Evolutionary conservation across 2,113 vertebrate species (phyloP).

Genomic region (Leuciscus idus): DNA sequence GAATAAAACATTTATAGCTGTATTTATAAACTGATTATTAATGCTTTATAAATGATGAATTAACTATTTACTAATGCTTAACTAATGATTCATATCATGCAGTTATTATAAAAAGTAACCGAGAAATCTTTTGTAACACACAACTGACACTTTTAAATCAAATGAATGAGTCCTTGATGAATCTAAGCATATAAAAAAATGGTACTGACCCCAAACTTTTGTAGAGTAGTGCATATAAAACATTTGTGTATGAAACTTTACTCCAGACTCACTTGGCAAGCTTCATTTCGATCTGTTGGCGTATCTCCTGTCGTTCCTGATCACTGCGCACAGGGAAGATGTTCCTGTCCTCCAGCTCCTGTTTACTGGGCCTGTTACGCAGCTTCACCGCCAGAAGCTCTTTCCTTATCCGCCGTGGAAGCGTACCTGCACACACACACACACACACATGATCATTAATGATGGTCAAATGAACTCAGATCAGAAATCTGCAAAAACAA

Average conservation of each 20-base stretch:
- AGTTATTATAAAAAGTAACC: no score
- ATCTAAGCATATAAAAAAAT: neutral
- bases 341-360: constrained; percentile 95
- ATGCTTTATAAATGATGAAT: no score
- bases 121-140: no score
- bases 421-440: constrained; percentile 79
- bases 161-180: neutral
- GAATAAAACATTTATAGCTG: no score
- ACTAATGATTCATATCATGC: no score
- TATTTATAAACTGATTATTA: no score
- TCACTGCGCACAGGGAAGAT: constrained; percentile 94
- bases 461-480: neutral
- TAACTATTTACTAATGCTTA: no score
- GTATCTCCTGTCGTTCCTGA: constrained; percentile 92
- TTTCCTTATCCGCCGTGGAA: constrained; percentile 92
- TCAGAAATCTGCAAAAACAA: neutral
- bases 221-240: neutral
- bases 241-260: neutral
- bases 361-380: constrained; percentile 91
- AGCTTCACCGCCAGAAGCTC: constrained; percentile 93
- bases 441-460: neutral
- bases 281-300: constrained; percentile 96
- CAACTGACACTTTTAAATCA: neutral
- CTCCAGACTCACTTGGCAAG: constrained; percentile 90
- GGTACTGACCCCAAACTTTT: neutral